Evolutionary conservation across 1,140 invertebrate species (phyloP), one percentile per base, ranked within the genome.

Genomic region (Orchesella cincta): DNA sequence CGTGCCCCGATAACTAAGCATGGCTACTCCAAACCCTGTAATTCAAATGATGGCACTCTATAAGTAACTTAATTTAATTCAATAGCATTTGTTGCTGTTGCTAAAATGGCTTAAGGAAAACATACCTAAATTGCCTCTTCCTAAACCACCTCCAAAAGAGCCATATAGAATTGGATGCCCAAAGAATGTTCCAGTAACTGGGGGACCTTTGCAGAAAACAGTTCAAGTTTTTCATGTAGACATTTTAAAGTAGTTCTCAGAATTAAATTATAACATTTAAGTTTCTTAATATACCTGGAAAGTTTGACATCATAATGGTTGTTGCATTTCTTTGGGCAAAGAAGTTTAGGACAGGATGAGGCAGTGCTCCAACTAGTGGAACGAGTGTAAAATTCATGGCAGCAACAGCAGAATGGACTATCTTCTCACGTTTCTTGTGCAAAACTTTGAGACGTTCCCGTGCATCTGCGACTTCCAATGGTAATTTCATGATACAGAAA

Each of bases 231-330:
- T 18, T 18, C 39, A 46, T 5, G 39, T 46, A 46, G 39, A 18
- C 39, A 46, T 46, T 46, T 8, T 20, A 46, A 12, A 46, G 20
- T 46, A 20, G 8, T 12, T 46, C 8, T 46, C 20, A 20, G 39
- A 12, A 46, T 46, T 46, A 20, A 12, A 46, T 12, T 20, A 46
- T 46, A 46, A 46, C 20, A 46, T 46, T 46, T 20, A 8, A 46
- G 20, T 18, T 57, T 67, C 31, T 23, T 62, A 67, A 46, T 31
- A 23, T 14, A 73, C 71, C 34, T 73, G 34, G 39, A 18, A 46
- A 51, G 23, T 73, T 51, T 8, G 34, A 73, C 71, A 73, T 73
- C 71, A 73, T 73, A n/a, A 73, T 73, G 23, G 71, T 73, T 39
- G 71, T 73, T 5, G 71, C 71, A 23, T 73, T 73, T 51, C 71